phyloP scores from a whole-genome alignment of 2,888 invertebrate genomes.

The Osedax fenrisi region DNA sequence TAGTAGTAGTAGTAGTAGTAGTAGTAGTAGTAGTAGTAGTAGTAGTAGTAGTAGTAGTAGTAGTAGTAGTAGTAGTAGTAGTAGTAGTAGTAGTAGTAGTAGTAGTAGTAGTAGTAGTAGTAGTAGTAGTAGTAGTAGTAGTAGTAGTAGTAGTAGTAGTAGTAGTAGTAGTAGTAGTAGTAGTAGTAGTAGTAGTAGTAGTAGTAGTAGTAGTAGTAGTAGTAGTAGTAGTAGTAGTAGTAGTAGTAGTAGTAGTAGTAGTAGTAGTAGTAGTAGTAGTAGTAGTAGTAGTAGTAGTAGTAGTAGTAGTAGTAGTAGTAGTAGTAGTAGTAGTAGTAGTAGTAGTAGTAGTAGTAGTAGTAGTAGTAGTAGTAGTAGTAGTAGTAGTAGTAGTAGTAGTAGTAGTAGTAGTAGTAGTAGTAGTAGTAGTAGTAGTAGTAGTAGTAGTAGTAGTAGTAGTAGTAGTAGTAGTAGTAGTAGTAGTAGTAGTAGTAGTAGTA shows the following conservation, averaged over 20 bases:
- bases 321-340: background rate
- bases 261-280: background rate
- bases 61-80: background rate
- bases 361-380: background rate
- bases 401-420: background rate
- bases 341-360: background rate
- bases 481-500: conserved; percentile 14
- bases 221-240: background rate
- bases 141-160: background rate
- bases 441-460: background rate
- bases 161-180: background rate
- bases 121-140: background rate
- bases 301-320: background rate
- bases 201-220: background rate
- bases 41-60: background rate
- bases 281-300: background rate
- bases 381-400: background rate
- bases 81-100: background rate
- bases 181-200: background rate
- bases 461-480: conserved; percentile 6
- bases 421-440: background rate
- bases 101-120: background rate
- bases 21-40: background rate
- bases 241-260: background rate
- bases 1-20: background rate